phyloP scores from a whole-genome alignment of 2,113 vertebrate species.

The Heloderma charlesbogerti region DNA sequence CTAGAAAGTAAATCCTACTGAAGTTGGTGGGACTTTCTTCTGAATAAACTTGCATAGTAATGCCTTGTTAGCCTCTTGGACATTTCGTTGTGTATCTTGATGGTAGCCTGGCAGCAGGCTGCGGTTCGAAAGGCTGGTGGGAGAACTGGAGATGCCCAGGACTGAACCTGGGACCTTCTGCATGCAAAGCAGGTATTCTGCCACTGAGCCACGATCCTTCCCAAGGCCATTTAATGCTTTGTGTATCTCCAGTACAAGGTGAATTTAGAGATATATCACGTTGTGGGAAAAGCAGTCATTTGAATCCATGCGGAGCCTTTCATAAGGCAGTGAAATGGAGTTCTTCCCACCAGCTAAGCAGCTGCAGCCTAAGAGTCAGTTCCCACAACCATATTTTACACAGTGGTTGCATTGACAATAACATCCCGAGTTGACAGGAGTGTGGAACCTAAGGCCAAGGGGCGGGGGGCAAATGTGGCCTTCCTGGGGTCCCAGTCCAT shows the following conservation, averaged over 20 bases:
- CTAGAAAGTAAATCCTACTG: neutral
- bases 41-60: neutral
- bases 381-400: neutral
- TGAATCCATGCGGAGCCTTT: neutral
- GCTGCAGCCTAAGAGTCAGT: neutral
- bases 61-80: neutral
- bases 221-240: neutral
- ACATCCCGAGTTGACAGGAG: neutral
- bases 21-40: neutral
- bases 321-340: neutral
- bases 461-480: too few relatives aligned
- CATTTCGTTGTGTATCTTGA: neutral
- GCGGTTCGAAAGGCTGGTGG: neutral
- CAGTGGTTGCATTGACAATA: neutral
- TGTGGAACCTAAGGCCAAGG: too few relatives aligned
- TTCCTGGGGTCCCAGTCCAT: too few relatives aligned
- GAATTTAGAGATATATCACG: neutral
- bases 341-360: neutral
- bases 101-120: neutral
- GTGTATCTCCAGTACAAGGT: neutral
- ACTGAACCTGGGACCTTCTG: neutral
- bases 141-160: neutral
- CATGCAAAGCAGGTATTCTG: too few relatives aligned
- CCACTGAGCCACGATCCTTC: neutral
- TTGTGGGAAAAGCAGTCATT: neutral